Conservation (phyloP, 2,797 vertebrate species). For the Pachyuromys duprasi region DNA sequence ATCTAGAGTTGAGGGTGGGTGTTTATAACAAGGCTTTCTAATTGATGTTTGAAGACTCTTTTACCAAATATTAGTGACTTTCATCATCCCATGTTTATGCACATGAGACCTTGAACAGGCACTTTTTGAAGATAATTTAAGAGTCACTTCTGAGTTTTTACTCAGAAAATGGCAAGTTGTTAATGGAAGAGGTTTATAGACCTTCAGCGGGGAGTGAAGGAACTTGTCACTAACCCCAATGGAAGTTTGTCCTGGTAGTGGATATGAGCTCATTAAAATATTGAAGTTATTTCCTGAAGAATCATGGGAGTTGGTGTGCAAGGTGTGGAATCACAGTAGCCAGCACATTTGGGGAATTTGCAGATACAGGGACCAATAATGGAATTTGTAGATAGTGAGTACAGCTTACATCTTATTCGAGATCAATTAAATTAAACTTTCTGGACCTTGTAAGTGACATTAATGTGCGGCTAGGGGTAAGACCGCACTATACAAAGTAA, state of each 20-base stretch:
- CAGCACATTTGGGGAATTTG: background rate
- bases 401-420: background rate
- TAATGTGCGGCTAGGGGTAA: background rate
- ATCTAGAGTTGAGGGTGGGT: conserved; percentile 76
- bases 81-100: conserved; percentile 79
- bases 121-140: conserved; percentile 85
- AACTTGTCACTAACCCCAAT: background rate
- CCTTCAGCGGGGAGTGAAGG: conserved; percentile 13
- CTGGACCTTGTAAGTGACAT: background rate
- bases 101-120: conserved; percentile 70
- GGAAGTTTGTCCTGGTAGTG: background rate
- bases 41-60: conserved; percentile 81
- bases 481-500: background rate
- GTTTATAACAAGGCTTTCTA: conserved; percentile 79
- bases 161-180: conserved; percentile 46
- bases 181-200: background rate
- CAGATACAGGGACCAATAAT: background rate
- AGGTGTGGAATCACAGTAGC: background rate
- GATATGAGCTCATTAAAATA: conserved; percentile 16
- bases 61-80: conserved; percentile 79
- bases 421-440: conserved; percentile 1
- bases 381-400: background rate
- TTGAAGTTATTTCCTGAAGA: background rate
- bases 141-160: conserved; percentile 73
- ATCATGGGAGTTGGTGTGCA: background rate